Evolutionary conservation across 1,140 invertebrate genomes (phyloP).

Genomic region (Solenopsis fugax): DNA sequence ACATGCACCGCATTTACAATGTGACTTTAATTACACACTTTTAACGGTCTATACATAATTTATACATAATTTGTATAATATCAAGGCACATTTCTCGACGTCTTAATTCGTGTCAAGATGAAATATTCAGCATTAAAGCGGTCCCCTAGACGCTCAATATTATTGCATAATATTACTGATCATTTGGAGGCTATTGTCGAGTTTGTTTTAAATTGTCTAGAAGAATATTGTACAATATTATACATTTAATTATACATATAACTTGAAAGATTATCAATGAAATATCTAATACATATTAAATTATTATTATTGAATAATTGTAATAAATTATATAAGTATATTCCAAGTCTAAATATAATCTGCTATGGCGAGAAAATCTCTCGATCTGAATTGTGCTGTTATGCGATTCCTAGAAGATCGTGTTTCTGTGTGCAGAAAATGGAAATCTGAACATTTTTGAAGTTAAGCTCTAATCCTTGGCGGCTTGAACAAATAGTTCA

Average conservation of each 20-base stretch:
- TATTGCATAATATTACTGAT: too few relatives aligned
- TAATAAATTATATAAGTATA: background rate
- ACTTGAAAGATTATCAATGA: too few relatives aligned
- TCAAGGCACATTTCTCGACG: background rate
- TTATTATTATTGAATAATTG: background rate
- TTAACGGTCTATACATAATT: conserved; percentile 19
- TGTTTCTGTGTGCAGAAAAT: conserved; percentile 50
- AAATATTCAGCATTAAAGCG: conserved; percentile 1
- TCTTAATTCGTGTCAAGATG: background rate
- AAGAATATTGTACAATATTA: too few relatives aligned
- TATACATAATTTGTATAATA: background rate
- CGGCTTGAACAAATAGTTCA: conserved; percentile 70
- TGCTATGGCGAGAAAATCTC: conserved; percentile 25
- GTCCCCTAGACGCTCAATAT: too few relatives aligned
- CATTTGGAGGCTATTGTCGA: too few relatives aligned
- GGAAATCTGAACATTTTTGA: conserved; percentile 30
- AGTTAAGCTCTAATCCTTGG: conserved; percentile 65
- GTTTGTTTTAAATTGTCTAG: too few relatives aligned
- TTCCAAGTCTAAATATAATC: background rate
- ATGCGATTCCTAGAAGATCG: conserved; percentile 49
- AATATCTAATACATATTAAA: background rate
- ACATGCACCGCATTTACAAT: background rate
- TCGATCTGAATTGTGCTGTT: conserved; percentile 57
- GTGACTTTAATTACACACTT: conserved; percentile 33
- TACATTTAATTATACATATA: too few relatives aligned